Conservation (phyloP, 2,888 invertebrate species). For the Meghimatium bilineatum region DNA sequence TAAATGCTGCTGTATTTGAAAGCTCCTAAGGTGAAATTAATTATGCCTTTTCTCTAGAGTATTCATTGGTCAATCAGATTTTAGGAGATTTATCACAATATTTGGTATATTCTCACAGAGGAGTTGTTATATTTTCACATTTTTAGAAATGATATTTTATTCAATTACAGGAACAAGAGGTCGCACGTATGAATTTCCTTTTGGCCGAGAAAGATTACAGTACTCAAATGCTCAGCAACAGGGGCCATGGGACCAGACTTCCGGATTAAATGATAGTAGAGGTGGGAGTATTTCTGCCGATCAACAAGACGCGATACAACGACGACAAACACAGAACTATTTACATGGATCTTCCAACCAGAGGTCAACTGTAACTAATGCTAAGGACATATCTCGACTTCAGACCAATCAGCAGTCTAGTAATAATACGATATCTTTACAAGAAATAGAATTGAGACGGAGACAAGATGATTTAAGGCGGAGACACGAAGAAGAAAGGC, state of each 20-base stretch:
- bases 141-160: background rate
- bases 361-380: background rate
- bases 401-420: background rate
- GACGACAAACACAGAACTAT: background rate
- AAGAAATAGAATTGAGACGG: slow-evolving; percentile 25
- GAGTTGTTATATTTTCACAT: no score
- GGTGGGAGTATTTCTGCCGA: background rate
- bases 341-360: background rate
- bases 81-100: no score
- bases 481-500: slow-evolving; percentile 21
- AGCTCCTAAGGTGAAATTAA: no score
- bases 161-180: background rate
- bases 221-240: background rate
- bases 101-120: no score
- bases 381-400: background rate
- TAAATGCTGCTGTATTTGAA: no score
- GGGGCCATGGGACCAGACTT: background rate
- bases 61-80: no score
- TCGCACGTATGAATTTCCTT: slow-evolving; percentile 41
- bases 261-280: background rate
- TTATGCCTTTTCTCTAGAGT: no score
- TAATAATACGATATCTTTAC: background rate
- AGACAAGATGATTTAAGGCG: slow-evolving; percentile 22
- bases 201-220: background rate
- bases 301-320: background rate